Evolutionary conservation across 2,113 vertebrate genomes (phyloP).

Genomic region (Dryoscopus gambensis): DNA sequence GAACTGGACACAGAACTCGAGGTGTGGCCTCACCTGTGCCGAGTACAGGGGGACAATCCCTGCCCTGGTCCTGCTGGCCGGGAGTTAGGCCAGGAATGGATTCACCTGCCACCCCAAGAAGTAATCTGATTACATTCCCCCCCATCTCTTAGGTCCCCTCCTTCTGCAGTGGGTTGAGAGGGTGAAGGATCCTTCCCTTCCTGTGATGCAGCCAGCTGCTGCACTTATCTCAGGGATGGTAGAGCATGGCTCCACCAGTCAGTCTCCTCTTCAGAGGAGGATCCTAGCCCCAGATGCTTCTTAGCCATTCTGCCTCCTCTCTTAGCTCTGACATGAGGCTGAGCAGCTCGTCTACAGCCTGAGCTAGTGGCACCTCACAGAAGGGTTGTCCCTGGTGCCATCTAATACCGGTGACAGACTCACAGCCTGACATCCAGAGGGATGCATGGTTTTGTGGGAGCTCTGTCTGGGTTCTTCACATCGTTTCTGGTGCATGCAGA

Average conservation of each 20-base stretch:
- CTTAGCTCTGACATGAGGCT: neutral
- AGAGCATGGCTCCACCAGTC: neutral
- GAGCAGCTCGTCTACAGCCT: neutral
- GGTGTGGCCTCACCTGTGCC: neutral
- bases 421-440: neutral
- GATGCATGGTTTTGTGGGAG: neutral
- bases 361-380: neutral
- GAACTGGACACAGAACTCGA: accelerated
- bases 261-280: neutral
- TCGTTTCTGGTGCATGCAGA: neutral
- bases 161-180: too few relatives aligned
- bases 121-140: neutral
- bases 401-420: neutral
- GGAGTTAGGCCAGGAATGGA: neutral
- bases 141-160: neutral
- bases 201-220: neutral
- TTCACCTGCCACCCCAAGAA: neutral
- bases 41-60: accelerated
- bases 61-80: neutral
- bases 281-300: accelerated
- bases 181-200: neutral
- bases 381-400: neutral
- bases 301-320: neutral
- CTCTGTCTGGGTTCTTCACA: neutral
- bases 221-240: neutral